Base-by-base conservation (phyloP, 2,797 vertebrate genomes). In the Onychomys leucogaster region DNA sequence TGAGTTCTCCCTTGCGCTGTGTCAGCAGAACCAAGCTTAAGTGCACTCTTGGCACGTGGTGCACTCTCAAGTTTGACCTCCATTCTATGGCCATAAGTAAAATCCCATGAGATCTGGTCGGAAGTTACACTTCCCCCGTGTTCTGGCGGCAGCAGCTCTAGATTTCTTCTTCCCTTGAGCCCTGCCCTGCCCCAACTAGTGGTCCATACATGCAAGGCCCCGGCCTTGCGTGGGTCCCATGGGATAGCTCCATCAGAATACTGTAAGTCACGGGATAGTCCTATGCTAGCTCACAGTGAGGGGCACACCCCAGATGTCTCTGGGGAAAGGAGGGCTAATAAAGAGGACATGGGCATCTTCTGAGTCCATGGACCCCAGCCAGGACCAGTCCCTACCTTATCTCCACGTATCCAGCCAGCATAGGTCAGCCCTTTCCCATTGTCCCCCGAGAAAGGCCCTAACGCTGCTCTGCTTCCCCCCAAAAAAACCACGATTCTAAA, bases 1-100 rank as follows among this genome's bases (percentile, higher is more conserved):
- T 99, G 98, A 95, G 99, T 99, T 5, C 0, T n/a, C 27, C 0
- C 49, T 9, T 12, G 11, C 0, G 19, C 49, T 6, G 37, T 2
- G 6, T 25, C n/a, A 2, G 76, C 86, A 46, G 19, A 61, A 12
- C 37, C 0, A 4, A 23, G 16, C 23, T 0, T 37, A 10, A 32
- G 34, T 29, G 65, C 73, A 3, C 32, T 57, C 76, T 19, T 65
- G 59, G 49, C 73, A 32, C 5, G 0, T 14, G 9, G 2, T n/a
- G 19, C 41, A 21, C 37, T 32, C 57, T 61, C 29, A 8, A 17
- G 29, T n/a, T n/a, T 34, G 9, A n/a, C 76, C 41, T 85, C 69
- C 5, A 29, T 13, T 23, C 59, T 17, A 80, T 27, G 25, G 43
- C 67, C 29, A 4, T 14, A 11, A 63, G 41, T 46, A 71, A 49